Conservation (phyloP, 2,888 invertebrate species). For the Synergus laeviventris region DNA sequence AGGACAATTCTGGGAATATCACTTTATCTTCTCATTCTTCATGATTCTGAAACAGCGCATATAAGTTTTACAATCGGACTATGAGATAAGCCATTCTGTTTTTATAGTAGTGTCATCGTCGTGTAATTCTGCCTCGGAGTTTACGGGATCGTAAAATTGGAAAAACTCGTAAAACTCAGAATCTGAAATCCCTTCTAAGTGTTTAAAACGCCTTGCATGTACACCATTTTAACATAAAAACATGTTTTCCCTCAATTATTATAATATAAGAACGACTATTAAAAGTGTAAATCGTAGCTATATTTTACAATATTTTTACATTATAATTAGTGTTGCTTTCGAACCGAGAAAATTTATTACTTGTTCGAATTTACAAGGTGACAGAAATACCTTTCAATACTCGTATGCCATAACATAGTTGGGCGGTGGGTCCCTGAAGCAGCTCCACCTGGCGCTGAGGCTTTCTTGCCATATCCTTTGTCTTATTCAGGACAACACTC, state of each 20-base stretch:
- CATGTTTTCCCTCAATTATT: background rate
- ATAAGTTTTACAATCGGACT: conserved; percentile 36
- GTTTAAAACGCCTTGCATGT: conserved; percentile 10
- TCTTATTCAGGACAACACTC: no score
- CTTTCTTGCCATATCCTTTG: no score
- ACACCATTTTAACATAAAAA: background rate
- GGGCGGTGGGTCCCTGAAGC: no score
- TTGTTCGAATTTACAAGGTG: no score
- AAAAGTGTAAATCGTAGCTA: no score
- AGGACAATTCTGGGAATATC: conserved; percentile 11
- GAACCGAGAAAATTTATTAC: no score
- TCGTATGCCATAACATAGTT: no score
- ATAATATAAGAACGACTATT: background rate
- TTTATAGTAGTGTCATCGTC: conserved; percentile 16
- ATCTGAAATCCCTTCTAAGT: conserved; percentile 13
- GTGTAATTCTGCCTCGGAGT: conserved; percentile 30
- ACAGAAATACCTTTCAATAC: no score
- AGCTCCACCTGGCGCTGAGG: no score
- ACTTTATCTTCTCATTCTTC: conserved; percentile 29
- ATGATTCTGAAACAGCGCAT: conserved; percentile 1
- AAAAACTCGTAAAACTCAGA: conserved; percentile 28
- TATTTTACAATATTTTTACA: no score
- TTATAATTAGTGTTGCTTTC: no score
- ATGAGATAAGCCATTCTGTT: conserved; percentile 9
- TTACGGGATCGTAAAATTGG: conserved; percentile 37